Conservation (phyloP, 2,797 vertebrate species). For the Carcharodon carcharias region DNA sequence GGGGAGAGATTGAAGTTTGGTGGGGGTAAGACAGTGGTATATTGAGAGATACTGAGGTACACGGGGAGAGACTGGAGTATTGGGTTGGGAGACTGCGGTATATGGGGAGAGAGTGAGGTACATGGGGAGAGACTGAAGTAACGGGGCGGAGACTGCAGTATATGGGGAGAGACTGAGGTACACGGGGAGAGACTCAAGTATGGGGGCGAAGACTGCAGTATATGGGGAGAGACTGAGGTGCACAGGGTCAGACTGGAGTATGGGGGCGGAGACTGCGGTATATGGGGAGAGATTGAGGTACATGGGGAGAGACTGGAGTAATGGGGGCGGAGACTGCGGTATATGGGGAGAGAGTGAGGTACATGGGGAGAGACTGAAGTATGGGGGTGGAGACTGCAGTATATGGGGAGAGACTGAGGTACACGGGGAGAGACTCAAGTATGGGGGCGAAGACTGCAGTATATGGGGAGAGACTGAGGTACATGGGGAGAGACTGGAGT, state of each 20-base stretch:
- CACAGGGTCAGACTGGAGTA: too few species aligned
- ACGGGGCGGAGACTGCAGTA: neutral
- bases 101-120: neutral
- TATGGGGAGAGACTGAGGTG: too few species aligned
- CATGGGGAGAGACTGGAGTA: too few species aligned
- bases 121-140: neutral
- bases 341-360: neutral
- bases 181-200: too few species aligned
- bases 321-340: neutral
- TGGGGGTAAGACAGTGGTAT: too few species aligned
- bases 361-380: neutral
- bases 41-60: neutral
- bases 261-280: neutral
- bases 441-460: neutral
- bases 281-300: neutral
- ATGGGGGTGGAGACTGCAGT: neutral
- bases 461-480: neutral
- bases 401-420: neutral
- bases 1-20: too few species aligned
- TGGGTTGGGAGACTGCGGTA: neutral
- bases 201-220: neutral
- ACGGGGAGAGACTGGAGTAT: neutral
- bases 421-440: neutral
- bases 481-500: too few species aligned
- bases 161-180: neutral